These are phyloP conservation scores for Rotaria magnacalcarata DNA, from an alignment of 2,888 invertebrate species.

Conservation along the genomic window DNA sequence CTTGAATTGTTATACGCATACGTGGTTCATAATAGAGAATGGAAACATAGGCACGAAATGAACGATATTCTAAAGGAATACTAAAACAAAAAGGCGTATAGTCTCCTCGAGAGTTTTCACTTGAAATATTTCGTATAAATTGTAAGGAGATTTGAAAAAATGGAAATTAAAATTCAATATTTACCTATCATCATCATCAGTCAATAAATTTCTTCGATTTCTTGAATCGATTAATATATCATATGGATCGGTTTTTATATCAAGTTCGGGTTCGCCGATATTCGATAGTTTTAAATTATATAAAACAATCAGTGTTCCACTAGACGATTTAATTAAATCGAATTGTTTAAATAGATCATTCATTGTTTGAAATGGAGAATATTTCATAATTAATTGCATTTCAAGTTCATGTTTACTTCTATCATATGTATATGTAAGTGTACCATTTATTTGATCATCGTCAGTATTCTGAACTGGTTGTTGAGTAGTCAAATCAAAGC, in stretches of 20 bases:
- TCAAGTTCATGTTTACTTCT: conserved; percentile 56
- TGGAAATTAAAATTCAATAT: too few relatives aligned
- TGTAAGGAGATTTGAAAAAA: too few relatives aligned
- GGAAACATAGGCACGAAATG: conserved; percentile 60
- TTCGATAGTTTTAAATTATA: conserved; percentile 60
- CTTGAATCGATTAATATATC: conserved; percentile 55
- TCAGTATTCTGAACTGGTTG: conserved; percentile 49
- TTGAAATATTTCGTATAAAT: too few relatives aligned
- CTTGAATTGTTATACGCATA: conserved; percentile 61
- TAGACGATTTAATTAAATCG: conserved; percentile 55
- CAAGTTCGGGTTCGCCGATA: conserved; percentile 59
- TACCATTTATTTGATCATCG: conserved; percentile 38
- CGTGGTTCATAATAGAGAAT: conserved; percentile 60
- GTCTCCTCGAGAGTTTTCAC: too few relatives aligned
- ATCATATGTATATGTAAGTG: background rate
- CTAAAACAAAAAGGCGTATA: conserved; percentile 46
- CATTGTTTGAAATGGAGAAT: conserved; percentile 59
- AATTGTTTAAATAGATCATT: conserved; percentile 58
- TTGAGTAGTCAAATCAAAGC: conserved; percentile 56
- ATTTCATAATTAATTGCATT: conserved; percentile 59
- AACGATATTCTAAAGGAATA: conserved; percentile 56
- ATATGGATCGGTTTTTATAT: conserved; percentile 54
- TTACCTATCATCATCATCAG: background rate
- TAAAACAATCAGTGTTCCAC: conserved; percentile 59
- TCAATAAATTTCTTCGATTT: background rate